phyloP scores from a whole-genome alignment of 2,113 vertebrate species.

The Ivindomyrus marchei region DNA sequence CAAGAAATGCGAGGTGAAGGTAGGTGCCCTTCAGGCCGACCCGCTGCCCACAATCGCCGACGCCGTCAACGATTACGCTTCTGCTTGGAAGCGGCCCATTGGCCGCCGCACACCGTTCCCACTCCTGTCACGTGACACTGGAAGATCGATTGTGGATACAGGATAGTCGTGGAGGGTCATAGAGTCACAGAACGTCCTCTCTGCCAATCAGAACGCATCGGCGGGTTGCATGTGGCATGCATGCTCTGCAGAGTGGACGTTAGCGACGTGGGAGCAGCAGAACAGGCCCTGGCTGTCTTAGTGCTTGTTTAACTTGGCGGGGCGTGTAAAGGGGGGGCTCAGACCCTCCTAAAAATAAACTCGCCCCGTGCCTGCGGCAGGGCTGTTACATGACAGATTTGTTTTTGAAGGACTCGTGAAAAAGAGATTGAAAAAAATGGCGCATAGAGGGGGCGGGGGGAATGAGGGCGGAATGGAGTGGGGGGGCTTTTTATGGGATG shows the following conservation, averaged over 20 bases:
- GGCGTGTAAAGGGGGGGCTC: slow-evolving; percentile 40
- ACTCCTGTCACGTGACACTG: not conserved
- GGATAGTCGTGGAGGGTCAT: not conserved
- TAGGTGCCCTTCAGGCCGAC: slow-evolving; percentile 52
- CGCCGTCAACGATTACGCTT: not conserved
- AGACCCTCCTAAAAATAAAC: slow-evolving; percentile 51
- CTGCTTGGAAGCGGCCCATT: not conserved
- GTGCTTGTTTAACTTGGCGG: slow-evolving; percentile 57
- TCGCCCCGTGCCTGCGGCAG: slow-evolving; percentile 25
- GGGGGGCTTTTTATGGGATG: not conserved
- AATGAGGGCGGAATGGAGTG: not conserved
- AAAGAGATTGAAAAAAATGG: not conserved
- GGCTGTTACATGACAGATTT: slow-evolving; percentile 30
- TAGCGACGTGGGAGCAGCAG: slow-evolving; percentile 46
- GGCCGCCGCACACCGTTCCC: not conserved
- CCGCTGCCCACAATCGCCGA: not conserved
- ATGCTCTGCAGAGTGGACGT: not conserved
- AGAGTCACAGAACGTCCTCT: not conserved
- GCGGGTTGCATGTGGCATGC: slow-evolving; percentile 4
- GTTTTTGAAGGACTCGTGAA: slow-evolving; percentile 22
- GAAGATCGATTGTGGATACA: not conserved
- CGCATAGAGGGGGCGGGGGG: not conserved
- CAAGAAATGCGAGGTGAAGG: slow-evolving; percentile 88
- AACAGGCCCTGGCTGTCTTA: slow-evolving; percentile 51
- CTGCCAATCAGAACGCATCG: slow-evolving; percentile 4